Evolutionary conservation across 2,888 invertebrate species (phyloP).

Genomic region (Drosophila rellima): DNA sequence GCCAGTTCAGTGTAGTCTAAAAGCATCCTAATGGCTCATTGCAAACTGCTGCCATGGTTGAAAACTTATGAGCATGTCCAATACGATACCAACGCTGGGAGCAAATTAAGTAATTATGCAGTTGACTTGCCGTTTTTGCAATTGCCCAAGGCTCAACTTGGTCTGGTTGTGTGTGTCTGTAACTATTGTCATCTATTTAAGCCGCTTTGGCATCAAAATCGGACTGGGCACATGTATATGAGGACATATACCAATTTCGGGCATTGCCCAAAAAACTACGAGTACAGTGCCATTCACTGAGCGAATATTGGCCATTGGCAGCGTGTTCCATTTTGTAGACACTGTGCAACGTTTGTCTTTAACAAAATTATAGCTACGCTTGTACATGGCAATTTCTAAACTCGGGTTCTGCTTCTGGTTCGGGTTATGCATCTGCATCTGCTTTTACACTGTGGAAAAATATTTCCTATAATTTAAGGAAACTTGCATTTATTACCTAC

Average conservation of each 20-base stretch:
- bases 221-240: slow-evolving; percentile 16
- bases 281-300: slow-evolving; percentile 53
- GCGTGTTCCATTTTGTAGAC: slow-evolving; percentile 68
- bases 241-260: slow-evolving; percentile 66
- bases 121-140: slow-evolving; percentile 72
- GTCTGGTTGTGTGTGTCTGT: slow-evolving; percentile 4
- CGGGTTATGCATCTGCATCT: slow-evolving; percentile 2
- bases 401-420: slow-evolving; percentile 13
- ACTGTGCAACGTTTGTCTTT: slow-evolving; percentile 74
- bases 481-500: no score
- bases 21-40: slow-evolving; percentile 15
- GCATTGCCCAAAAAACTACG: slow-evolving; percentile 43
- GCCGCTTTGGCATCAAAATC: slow-evolving; percentile 48
- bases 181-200: slow-evolving; percentile 61
- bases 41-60: slow-evolving; percentile 18
- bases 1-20: slow-evolving; percentile 12
- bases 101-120: slow-evolving; percentile 79
- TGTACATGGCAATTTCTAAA: slow-evolving; percentile 44
- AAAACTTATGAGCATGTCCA: slow-evolving; percentile 47
- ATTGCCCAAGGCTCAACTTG: slow-evolving; percentile 30
- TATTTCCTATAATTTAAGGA: no score
- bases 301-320: slow-evolving; percentile 70
- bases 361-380: slow-evolving; percentile 74
- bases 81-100: slow-evolving; percentile 35
- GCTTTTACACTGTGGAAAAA: no score